Conservation (phyloP, 2,113 vertebrate species). For the Myotis brandtii region DNA sequence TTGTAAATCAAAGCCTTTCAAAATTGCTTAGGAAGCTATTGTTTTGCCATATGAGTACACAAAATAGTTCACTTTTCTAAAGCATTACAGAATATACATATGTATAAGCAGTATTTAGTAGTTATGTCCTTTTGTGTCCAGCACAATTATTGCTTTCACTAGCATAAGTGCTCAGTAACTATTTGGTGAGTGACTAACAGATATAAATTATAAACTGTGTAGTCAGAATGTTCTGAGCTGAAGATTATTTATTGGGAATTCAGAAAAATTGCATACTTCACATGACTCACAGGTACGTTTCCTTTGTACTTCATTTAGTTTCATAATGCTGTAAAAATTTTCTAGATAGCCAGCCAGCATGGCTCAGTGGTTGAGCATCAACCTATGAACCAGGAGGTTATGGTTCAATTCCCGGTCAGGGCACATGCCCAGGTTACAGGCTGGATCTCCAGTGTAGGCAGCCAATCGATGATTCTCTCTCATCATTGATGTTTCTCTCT, state of each 20-base stretch:
- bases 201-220: not conserved
- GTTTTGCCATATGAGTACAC: not conserved
- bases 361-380: no score
- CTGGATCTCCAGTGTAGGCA: no score
- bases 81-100: not conserved
- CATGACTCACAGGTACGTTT: not conserved
- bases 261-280: not conserved
- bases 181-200: not conserved
- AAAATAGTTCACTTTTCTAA: not conserved
- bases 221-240: not conserved
- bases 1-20: not conserved
- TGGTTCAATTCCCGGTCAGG: no score
- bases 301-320: not conserved
- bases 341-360: not conserved
- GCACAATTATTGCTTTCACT: not conserved
- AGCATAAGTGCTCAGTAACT: not conserved
- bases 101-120: not conserved
- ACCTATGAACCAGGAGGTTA: no score
- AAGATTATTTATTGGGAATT: not conserved
- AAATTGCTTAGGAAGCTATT: not conserved
- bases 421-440: no score
- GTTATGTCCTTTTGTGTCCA: not conserved
- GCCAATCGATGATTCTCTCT: no score
- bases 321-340: not conserved
- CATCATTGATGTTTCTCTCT: no score